Evolutionary conservation across 1,140 invertebrate species (phyloP), one percentile per base, ranked within the genome.

Genomic region (Ectropis grisescens): DNA sequence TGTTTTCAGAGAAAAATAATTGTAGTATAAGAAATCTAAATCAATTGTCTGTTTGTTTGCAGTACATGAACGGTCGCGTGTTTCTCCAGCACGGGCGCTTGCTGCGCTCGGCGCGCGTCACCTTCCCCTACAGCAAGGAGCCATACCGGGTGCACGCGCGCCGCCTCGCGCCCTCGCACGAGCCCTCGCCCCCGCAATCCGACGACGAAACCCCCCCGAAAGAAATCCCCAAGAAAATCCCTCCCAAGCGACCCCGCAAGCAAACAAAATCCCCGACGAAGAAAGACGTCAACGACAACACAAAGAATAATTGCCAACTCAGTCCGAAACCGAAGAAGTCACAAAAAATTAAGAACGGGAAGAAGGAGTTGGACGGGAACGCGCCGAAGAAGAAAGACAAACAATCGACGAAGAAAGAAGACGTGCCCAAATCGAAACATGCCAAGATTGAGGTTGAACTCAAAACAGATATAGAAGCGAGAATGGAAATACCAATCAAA

Each of bases 11-110:
- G n/a, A n/a, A n/a, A n/a, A n/a, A n/a, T n/a, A n/a, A n/a, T n/a
- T n/a, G n/a, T n/a, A n/a, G n/a, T n/a, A n/a, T n/a, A n/a, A n/a
- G n/a, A n/a, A n/a, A n/a, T n/a, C n/a, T n/a, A n/a, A n/a, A n/a
- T n/a, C n/a, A n/a, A n/a, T n/a, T n/a, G n/a, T n/a, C n/a, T n/a
- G n/a, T n/a, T n/a, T 19, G 16, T 19, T 74, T 76, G 11, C 53
- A 90, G 90, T 91, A 91, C 58, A 82, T 92, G 3, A 89, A 92
- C 74, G 91, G 91, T 3, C 85, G 86, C 47, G 85, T 92, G 11
- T 92, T 89, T 58, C 79, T 91, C 7, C 89, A 91, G 76, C 89
- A 89, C 19, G 87, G 87, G 0, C 86, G 88, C 54, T 85, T 86
- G 13, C 62, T 91, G 33, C 84, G 88, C 25, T 85, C 88, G 5